Evolutionary conservation across 2,113 vertebrate species (phyloP).

Genomic region (Bufo bufo): DNA sequence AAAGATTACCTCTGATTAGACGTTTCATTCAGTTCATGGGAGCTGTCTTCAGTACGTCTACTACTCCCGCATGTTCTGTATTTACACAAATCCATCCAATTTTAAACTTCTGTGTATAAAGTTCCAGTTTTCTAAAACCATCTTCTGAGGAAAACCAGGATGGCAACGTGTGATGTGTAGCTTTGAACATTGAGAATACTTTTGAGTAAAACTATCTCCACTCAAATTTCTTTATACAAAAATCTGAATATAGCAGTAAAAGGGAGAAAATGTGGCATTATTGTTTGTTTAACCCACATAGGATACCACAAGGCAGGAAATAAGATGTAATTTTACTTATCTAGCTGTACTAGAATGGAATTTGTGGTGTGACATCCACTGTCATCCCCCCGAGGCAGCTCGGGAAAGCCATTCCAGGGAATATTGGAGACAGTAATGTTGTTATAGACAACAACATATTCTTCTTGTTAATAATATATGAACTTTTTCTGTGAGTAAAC

Average conservation of each 20-base stretch:
- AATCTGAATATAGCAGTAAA: background rate
- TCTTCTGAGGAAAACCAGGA: background rate
- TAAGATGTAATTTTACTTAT: too few species aligned
- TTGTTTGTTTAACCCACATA: background rate
- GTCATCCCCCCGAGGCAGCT: too few species aligned
- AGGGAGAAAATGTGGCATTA: background rate
- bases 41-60: background rate
- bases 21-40: background rate
- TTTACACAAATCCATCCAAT: background rate
- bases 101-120: background rate
- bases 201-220: background rate
- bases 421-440: too few species aligned
- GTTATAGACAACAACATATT: too few species aligned
- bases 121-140: background rate
- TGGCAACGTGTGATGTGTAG: background rate
- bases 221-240: background rate
- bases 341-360: too few species aligned
- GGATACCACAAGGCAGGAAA: background rate
- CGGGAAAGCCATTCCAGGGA: too few species aligned
- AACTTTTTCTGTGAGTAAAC: too few species aligned
- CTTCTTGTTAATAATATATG: too few species aligned
- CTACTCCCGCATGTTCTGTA: background rate
- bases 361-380: too few species aligned
- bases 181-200: background rate
- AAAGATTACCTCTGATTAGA: slow-evolving; percentile 10